Evolutionary conservation across 1,140 invertebrate species (phyloP), one percentile per base, ranked within the genome.

Genomic region (Cyclargus thomasi): DNA sequence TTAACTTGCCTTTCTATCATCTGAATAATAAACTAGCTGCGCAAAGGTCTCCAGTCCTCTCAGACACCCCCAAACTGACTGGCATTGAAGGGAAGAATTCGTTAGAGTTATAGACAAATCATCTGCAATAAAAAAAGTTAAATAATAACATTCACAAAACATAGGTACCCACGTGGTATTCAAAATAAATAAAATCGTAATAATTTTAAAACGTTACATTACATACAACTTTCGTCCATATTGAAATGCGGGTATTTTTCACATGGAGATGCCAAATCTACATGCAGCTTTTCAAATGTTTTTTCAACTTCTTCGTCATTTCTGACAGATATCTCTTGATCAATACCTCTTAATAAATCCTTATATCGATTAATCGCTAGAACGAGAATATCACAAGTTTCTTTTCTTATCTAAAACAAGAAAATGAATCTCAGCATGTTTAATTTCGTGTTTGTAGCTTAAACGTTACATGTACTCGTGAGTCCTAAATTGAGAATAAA

Each of bases 161-260:
- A n/a, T n/a, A n/a, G n/a, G n/a, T n/a, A n/a, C n/a, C n/a, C n/a
- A n/a, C n/a, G n/a, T n/a, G 29, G 29, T 35, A 35, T 35, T 35
- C 36, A 8, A 8, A 8, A 29, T 29, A 29, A 29, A n/a, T n/a
- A n/a, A n/a, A n/a, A n/a, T n/a, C n/a, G n/a, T n/a, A n/a, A n/a
- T 23, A 23, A 23, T 23, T 29, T 29, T 29, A 29, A 29, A 29
- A 29, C 6, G 6, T 29, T 29, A 3, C 23, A n/a, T n/a, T 20
- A 57, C 55, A 2, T 57, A 57, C 55, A 57, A 20, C 55, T 57
- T 10, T 57, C 55, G 8, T 57, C 55, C 55, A 57, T 57, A 20
- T 57, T 10, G 6, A 57, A 20, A 20, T 57, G 55, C 1, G 55
- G 55, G 17, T 57, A 57, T 10, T 57, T 4, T 20, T 57, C 55